Evolutionary conservation across 2,797 vertebrate species (phyloP), one percentile per base, ranked within the genome.

Genomic region (Periparus ater): DNA sequence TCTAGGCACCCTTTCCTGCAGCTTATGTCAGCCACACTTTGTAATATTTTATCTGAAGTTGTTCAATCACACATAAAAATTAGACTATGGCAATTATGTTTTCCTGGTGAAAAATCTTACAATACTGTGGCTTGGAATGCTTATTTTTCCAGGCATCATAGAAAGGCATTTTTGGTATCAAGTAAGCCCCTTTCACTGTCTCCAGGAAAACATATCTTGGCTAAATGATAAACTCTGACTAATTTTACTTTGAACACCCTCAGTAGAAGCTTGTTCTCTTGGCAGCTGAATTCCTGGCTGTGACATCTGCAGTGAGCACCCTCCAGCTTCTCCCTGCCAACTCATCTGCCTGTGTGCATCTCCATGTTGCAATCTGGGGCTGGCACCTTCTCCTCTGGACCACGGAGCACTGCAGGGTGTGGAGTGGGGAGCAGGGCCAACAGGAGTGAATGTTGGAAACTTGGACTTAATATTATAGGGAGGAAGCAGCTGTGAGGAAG

Each of bases 231-330:
- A 93, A 62, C 72, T 82, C 71, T 47, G 45, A 54, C 30, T 79
- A 32, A 85, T 92, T 93, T 91, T 85, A 47, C 79, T 89, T 89
- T 92, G 91, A 74, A 57, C 57, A 44, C 27, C 17, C 57, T 89
- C 50, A 74, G 53, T 25, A 94, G 84, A 63, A 89, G 45, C 81
- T 87, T 65, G 32, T 72, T 93, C 48, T 51, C 67, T 71, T 92
- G 92, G 92, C 84, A 93, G 74, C 75, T 85, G 14, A 70, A 36
- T 76, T 89, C 36, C 72, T 88, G 90, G 42, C 77, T 80, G 84
- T 78, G 55, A 72, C 40, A 88, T 81, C 55, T 91, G 66, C 83
- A 67, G 8, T 23, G 29, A 88, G 48, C 17, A 51, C 60, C 25
- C 44, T 89, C 36, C 75, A 71, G 74, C 42, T 73, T 72, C 34